phyloP scores from a whole-genome alignment of 2,888 invertebrate genomes.

The Agapostemon virescens region DNA sequence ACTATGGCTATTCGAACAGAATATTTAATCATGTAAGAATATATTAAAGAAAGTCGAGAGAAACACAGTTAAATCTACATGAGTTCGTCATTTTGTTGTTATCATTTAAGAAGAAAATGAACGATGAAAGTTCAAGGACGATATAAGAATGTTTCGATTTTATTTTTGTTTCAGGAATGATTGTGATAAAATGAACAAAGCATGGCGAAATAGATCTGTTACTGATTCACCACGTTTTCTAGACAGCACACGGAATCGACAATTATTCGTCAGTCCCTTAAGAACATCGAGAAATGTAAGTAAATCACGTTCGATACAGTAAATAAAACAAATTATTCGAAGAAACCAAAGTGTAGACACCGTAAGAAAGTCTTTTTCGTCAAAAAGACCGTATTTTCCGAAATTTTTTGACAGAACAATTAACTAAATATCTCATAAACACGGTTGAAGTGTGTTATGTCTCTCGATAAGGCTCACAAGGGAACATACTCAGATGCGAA shows the following conservation, averaged over 20 bases:
- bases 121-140: background rate
- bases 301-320: slow-evolving; percentile 14
- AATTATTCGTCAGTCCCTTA: slow-evolving; percentile 77
- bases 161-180: slow-evolving; percentile 72
- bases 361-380: no score
- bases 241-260: slow-evolving; percentile 76
- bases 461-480: no score
- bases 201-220: slow-evolving; percentile 82
- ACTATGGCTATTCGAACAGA: background rate
- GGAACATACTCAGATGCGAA: no score
- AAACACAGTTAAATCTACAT: background rate
- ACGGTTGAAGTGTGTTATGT: background rate
- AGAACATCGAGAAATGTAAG: slow-evolving; percentile 77
- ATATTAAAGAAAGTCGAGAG: background rate
- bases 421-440: background rate
- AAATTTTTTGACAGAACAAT: no score
- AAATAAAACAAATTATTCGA: background rate
- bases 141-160: background rate
- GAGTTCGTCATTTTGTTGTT: background rate
- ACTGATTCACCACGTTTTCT: slow-evolving; percentile 82
- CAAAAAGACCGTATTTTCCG: background rate
- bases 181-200: slow-evolving; percentile 74
- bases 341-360: background rate
- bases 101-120: background rate
- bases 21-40: background rate